A percentile compares a stretch with the other conserved stretches of the same genome.
Conservation (phyloP, 2,113 vertebrate species). For the Syrmaticus mikado region DNA sequence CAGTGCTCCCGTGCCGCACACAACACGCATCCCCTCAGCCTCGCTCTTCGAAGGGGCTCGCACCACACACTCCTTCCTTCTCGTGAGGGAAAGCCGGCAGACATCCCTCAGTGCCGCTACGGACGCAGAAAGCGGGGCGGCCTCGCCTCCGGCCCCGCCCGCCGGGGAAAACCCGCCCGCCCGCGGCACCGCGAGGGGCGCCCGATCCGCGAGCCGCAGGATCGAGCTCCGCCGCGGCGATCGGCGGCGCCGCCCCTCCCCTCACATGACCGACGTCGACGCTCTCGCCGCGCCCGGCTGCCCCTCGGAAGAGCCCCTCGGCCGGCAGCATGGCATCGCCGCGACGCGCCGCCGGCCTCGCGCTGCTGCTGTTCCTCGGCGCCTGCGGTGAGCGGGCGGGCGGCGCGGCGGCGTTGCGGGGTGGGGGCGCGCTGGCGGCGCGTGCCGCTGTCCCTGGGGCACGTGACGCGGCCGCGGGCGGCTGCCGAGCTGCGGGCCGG, state of each 20-base stretch:
- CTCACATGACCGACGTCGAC: conserved; percentile 31
- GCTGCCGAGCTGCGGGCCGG: no score
- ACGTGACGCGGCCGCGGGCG: not conserved
- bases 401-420: not conserved
- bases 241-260: conserved; percentile 44
- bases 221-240: not conserved
- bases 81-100: not conserved
- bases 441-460: no score
- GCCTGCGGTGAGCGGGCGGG: not conserved
- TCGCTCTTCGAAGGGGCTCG: not conserved
- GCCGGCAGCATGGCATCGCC: not conserved
- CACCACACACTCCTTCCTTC: not conserved
- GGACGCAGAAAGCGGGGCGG: not conserved
- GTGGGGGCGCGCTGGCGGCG: no score
- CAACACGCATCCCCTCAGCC: not conserved
- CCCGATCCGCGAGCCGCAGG: not conserved
- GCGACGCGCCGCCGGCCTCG: not conserved
- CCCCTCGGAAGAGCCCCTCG: no score
- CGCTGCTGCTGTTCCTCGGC: not conserved
- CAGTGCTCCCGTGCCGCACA: not conserved
- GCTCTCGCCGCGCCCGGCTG: not conserved
- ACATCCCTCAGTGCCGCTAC: not conserved
- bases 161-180: not conserved
- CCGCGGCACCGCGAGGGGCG: not conserved
- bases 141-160: not conserved